A percentile compares a stretch with the other conserved stretches of the same genome.
These are phyloP conservation scores for Sapayoa aenigma DNA, from an alignment of 2,113 vertebrate species.

Conservation along the genomic window DNA sequence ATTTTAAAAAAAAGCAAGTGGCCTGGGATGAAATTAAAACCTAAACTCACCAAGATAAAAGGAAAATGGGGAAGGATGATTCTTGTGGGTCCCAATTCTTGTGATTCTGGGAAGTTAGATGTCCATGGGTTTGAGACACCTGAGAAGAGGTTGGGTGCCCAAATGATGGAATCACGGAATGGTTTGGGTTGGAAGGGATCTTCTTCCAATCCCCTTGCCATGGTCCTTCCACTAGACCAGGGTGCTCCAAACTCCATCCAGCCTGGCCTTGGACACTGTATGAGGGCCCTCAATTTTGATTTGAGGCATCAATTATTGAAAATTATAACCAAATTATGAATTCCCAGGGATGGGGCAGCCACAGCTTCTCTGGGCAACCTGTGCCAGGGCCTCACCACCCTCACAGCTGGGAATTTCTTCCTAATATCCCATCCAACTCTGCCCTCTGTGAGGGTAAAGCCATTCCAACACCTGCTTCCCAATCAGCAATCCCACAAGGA, in stretches of 20 bases:
- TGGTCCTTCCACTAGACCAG: neutral
- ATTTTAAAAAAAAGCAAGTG: neutral
- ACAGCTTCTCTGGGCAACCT: too few species aligned
- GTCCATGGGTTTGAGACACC: neutral
- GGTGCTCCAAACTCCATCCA: neutral
- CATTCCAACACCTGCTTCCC: too few species aligned
- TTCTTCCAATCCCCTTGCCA: neutral
- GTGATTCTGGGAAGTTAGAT: neutral
- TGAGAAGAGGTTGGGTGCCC: neutral
- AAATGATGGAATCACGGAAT: neutral
- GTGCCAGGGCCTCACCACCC: neutral
- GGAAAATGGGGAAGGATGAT: neutral
- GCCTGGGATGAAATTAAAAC: neutral
- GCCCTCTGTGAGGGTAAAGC: neutral
- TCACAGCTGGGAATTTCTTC: neutral
- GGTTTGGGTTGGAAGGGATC: neutral
- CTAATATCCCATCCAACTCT: fast-evolving
- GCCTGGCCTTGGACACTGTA: fast-evolving
- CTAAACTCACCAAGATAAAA: fast-evolving
- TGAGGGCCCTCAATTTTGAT: too few species aligned
- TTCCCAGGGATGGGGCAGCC: too few species aligned
- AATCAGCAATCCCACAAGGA: neutral
- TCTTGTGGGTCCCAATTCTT: too few species aligned
- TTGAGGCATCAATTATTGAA: too few species aligned
- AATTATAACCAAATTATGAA: too few species aligned